A percentile compares a stretch with the other conserved stretches of the same genome.
These are phyloP conservation scores for Neotoxoptera formosana DNA, from an alignment of 1,140 invertebrate species.

Conservation along the genomic window DNA sequence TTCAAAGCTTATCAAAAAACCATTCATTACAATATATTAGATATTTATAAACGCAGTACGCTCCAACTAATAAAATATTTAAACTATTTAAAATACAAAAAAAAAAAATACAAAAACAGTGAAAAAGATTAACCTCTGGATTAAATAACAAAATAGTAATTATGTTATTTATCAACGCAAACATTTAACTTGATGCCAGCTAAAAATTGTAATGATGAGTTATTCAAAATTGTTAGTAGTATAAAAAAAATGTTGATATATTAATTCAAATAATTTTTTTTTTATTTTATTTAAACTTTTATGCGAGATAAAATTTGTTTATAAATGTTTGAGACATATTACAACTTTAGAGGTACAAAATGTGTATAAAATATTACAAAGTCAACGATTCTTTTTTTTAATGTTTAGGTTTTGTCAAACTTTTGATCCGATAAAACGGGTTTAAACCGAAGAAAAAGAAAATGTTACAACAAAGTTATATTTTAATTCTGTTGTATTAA, in stretches of 20 bases:
- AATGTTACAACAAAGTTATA: neutral
- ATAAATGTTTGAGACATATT: slow-evolving; percentile 2
- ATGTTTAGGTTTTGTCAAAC: neutral
- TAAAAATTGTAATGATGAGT: neutral
- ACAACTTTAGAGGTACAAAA: neutral
- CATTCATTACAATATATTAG: neutral
- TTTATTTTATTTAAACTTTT: neutral
- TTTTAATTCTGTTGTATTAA: neutral
- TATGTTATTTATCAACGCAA: neutral
- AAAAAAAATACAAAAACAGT: neutral
- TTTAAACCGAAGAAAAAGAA: slow-evolving; percentile 9
- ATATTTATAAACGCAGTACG: neutral
- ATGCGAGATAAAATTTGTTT: neutral
- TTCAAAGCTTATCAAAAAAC: neutral
- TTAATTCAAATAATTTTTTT: neutral
- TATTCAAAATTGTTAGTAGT: neutral
- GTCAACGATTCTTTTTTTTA: neutral
- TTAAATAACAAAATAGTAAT: neutral
- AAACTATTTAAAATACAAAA: neutral
- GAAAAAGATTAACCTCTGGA: neutral
- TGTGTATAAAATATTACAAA: neutral
- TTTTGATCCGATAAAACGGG: slow-evolving; percentile 13
- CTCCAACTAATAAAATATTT: neutral
- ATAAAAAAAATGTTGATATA: neutral
- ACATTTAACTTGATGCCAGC: neutral